phyloP scores from a whole-genome alignment of 2,797 vertebrate species.

The Pseudochirops cupreus region DNA sequence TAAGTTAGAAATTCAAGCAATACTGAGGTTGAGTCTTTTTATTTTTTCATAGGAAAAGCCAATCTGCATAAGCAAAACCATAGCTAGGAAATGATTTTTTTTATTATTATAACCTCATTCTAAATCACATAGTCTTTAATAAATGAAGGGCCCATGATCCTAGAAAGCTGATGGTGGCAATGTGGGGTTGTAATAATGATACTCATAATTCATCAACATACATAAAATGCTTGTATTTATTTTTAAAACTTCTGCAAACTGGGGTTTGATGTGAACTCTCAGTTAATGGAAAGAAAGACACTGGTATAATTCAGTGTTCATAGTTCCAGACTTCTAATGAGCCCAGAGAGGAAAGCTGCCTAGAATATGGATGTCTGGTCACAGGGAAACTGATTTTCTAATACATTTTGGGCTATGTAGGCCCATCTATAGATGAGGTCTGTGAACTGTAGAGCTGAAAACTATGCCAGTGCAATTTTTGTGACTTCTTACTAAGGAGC shows the following conservation, averaged over 20 bases:
- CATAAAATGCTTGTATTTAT: slow-evolving; percentile 43
- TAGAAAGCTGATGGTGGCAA: slow-evolving; percentile 23
- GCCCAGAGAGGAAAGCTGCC: background rate
- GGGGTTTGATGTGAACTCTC: slow-evolving; percentile 44
- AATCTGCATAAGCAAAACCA: slow-evolving; percentile 80
- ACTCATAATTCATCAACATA: slow-evolving; percentile 30
- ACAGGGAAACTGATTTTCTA: background rate
- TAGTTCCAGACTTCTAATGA: slow-evolving; percentile 35
- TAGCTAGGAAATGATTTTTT: slow-evolving; percentile 75
- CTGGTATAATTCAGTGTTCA: background rate
- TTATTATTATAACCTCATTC: slow-evolving; percentile 61
- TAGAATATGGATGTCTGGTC: background rate
- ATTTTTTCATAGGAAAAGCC: slow-evolving; percentile 66
- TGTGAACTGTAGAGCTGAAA: background rate
- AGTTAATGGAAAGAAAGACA: slow-evolving; percentile 13
- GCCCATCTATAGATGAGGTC: slow-evolving; percentile 39
- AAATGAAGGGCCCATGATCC: slow-evolving; percentile 67
- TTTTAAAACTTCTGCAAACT: slow-evolving; percentile 46
- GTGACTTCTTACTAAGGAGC: slow-evolving; percentile 65
- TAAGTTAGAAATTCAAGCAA: slow-evolving; percentile 79
- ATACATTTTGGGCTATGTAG: background rate
- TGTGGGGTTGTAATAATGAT: background rate
- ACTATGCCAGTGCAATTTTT: slow-evolving; percentile 23
- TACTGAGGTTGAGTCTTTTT: slow-evolving; percentile 71
- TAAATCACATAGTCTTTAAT: slow-evolving; percentile 80